Conservation (phyloP, 2,113 vertebrate genomes). For the Tiliqua scincoides region DNA sequence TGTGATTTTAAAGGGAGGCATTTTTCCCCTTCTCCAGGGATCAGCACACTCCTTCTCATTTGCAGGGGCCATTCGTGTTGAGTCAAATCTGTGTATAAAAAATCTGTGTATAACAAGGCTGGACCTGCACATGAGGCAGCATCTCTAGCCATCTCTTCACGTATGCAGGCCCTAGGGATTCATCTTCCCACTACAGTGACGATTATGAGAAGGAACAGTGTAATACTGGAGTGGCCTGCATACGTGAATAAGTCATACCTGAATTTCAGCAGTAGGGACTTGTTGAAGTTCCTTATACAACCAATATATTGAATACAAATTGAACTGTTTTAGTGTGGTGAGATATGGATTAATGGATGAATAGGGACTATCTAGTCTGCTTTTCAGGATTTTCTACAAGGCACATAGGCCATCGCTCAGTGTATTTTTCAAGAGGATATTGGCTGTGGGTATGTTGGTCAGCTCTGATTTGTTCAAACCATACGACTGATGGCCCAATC, state of each 20-base stretch:
- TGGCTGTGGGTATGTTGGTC: not conserved
- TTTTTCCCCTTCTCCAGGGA: no score
- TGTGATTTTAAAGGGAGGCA: no score
- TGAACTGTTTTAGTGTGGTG: not conserved
- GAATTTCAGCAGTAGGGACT: not conserved
- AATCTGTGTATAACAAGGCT: no score
- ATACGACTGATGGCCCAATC: not conserved
- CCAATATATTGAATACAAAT: not conserved
- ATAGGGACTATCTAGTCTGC: not conserved
- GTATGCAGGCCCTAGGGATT: not conserved
- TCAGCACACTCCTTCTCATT: no score
- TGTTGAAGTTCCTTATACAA: not conserved
- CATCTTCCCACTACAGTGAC: accelerated
- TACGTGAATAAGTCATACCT: no score
- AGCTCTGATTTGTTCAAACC: not conserved
- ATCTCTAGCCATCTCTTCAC: not conserved
- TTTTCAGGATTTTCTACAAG: no score
- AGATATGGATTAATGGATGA: not conserved
- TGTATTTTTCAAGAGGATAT: not conserved
- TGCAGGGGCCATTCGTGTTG: no score
- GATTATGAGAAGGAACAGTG: no score
- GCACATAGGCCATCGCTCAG: not conserved
- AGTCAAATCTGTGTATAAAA: no score
- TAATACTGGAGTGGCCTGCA: no score
- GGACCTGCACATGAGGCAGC: not conserved